Evolutionary conservation across 2,888 invertebrate species (phyloP).

Genomic region (Hypolimnas misippus): DNA sequence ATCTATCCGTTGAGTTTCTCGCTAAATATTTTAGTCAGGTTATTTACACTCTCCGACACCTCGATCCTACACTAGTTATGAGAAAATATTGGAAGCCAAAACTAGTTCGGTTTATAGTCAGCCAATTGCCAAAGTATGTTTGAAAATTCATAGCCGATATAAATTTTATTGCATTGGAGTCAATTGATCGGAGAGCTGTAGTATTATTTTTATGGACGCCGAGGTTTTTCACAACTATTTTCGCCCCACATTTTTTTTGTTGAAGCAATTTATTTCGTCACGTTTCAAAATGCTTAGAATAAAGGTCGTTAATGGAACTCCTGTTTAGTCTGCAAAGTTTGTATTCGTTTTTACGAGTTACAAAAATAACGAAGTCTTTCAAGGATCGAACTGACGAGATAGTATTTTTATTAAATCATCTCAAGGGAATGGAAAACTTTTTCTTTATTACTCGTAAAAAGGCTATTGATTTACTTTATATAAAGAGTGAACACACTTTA

Average conservation of each 20-base stretch:
- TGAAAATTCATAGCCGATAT: conserved; percentile 39
- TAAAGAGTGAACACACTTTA: neutral
- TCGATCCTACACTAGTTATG: neutral
- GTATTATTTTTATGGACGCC: conserved; percentile 35
- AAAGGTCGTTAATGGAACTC: conserved; percentile 25
- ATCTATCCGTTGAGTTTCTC: neutral
- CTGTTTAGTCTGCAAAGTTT: conserved; percentile 26
- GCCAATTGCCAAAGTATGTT: conserved; percentile 35
- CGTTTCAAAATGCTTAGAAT: conserved; percentile 27
- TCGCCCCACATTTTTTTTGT: conserved; percentile 32
- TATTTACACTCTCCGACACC: conserved; percentile 7
- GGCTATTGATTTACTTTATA: conserved; percentile 2
- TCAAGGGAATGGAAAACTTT: conserved; percentile 6
- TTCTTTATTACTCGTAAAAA: neutral
- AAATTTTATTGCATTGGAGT: conserved; percentile 39
- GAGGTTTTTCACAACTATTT: conserved; percentile 37
- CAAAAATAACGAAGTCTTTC: conserved; percentile 22
- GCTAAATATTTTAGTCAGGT: conserved; percentile 6
- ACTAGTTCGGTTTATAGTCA: conserved; percentile 25
- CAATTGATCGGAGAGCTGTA: conserved; percentile 34
- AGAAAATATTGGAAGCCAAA: conserved; percentile 24
- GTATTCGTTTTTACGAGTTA: conserved; percentile 22
- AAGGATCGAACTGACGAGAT: conserved; percentile 22
- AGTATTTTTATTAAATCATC: conserved; percentile 14
- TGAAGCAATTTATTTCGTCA: conserved; percentile 25